Base-by-base conservation (phyloP, 1,140 invertebrate genomes). In the Tetragonula clypearis region DNA sequence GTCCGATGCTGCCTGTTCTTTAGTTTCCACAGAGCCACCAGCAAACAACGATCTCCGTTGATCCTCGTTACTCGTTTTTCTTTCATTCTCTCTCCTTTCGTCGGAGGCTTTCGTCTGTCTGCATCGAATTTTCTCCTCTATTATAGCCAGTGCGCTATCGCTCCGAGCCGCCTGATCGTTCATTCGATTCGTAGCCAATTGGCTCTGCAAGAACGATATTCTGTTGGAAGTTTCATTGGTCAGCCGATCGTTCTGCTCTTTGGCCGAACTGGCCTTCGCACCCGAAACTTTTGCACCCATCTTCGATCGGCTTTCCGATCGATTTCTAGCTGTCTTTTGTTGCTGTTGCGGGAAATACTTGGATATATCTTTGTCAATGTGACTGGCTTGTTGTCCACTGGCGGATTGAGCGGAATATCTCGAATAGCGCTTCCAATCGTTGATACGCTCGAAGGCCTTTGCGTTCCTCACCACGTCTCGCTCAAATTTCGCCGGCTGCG, bases 341-440 rank as follows among this genome's bases (percentile, higher is more conserved):
- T 86, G 85, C 12, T 86, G 84, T 3, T 35, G 35, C 35, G 92
- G 69, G 55, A 94, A 94, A 55, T 94, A 94, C n/a, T 84, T 92
- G 0, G 92, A 92, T 23, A 94, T 87, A 62, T 93, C 91, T 76
- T 87, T 91, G 8, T 91, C 87, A 0, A 85, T 41, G 6, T 66
- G 79, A 15, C 87, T 80, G 49, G 55, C 74, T 19, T 91, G 88
- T 19, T 91, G 88, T 0, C 41, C 56, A 4, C 82, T 79, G 60
- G 86, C 53, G 41, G 90, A 85, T 41, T 87, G 89, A 19, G 74
- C 60, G 19, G 83, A 71, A 23, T 85, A 84, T 87, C 82, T 87
- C 35, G 66, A 5, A n/a, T 87, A 82, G 12, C 81, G 78, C 19
- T 72, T 91, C 83, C 84, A 88, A 14, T 86, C 84, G 8, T 14